A percentile compares a stretch with the other conserved stretches of the same genome.
Evolutionary conservation across 2,888 invertebrate species (phyloP).

Genomic region (Hydroisotoma schaefferi): DNA sequence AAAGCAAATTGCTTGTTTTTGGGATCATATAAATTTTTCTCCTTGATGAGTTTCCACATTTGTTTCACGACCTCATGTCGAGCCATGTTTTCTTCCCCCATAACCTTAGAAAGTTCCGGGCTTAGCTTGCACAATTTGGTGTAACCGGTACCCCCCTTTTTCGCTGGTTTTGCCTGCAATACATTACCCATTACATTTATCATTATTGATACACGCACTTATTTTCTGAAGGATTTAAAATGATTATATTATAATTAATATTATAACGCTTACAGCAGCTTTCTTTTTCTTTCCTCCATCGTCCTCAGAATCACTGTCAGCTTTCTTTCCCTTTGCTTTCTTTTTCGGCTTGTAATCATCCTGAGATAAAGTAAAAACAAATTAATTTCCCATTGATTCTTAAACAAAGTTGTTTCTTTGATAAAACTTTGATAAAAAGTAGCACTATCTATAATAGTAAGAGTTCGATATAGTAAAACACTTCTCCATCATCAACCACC

Average conservation of each 20-base stretch:
- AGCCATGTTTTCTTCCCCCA: slow-evolving; percentile 79
- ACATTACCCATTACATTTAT: slow-evolving; percentile 10
- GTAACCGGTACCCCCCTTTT: slow-evolving; percentile 67
- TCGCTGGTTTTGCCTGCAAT: slow-evolving; percentile 32
- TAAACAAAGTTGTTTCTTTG: too few relatives aligned
- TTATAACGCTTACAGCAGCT: slow-evolving; percentile 52
- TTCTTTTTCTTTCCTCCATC: slow-evolving; percentile 60
- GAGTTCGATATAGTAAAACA: too few relatives aligned
- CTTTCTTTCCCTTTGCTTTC: slow-evolving; percentile 65
- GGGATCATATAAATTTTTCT: slow-evolving; percentile 83
- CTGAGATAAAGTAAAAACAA: too few relatives aligned
- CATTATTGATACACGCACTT: too few relatives aligned
- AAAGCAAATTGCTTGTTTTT: slow-evolving; percentile 93
- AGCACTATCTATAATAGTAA: too few relatives aligned
- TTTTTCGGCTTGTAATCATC: too few relatives aligned
- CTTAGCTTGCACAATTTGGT: slow-evolving; percentile 79
- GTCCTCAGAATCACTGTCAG: slow-evolving; percentile 61
- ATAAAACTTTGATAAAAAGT: too few relatives aligned
- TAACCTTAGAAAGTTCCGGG: slow-evolving; percentile 75
- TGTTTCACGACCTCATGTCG: slow-evolving; percentile 86
- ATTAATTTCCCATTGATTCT: too few relatives aligned
- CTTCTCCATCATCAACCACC: too few relatives aligned
- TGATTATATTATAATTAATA: too few relatives aligned
- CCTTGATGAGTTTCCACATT: slow-evolving; percentile 85
- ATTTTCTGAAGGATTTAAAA: too few relatives aligned